Evolutionary conservation across 2,797 vertebrate species (phyloP).

Genomic region (Numenius phaeopus): DNA sequence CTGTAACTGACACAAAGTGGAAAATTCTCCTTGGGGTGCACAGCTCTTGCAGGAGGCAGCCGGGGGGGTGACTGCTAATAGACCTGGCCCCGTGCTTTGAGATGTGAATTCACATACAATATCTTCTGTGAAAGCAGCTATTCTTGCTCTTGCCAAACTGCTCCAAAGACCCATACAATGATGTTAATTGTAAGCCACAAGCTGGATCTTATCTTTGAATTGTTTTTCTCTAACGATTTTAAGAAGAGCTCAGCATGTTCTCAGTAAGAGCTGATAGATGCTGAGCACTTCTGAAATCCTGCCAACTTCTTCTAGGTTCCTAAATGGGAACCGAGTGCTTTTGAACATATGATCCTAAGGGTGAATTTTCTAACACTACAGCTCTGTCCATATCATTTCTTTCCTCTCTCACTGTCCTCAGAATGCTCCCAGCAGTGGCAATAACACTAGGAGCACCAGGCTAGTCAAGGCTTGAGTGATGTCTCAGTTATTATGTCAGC

Average conservation of each 20-base stretch:
- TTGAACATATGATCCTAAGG: conserved; percentile 35
- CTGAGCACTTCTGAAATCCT: conserved; percentile 65
- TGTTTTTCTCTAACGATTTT: conserved; percentile 61
- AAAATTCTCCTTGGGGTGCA: background rate
- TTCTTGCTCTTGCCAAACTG: conserved; percentile 40
- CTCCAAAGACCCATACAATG: conserved; percentile 38
- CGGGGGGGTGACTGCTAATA: background rate
- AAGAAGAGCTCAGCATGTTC: conserved; percentile 68
- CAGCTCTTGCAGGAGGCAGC: background rate
- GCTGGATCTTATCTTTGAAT: conserved; percentile 61
- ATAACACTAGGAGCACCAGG: background rate
- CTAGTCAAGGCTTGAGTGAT: conserved; percentile 14
- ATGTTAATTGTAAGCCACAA: conserved; percentile 53
- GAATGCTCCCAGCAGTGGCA: background rate
- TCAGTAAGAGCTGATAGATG: conserved; percentile 66
- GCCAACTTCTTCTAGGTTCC: conserved; percentile 56
- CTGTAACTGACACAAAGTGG: background rate
- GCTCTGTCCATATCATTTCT: background rate
- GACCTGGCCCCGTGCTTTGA: background rate
- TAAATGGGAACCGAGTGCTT: conserved; percentile 45
- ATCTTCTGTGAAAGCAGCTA: conserved; percentile 35
- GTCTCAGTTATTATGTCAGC: conserved; percentile 13
- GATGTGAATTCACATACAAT: background rate
- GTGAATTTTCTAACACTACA: conserved; percentile 16
- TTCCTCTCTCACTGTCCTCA: background rate